phyloP scores from a whole-genome alignment of 2,113 vertebrate species.

The Hemiprocne comata region DNA sequence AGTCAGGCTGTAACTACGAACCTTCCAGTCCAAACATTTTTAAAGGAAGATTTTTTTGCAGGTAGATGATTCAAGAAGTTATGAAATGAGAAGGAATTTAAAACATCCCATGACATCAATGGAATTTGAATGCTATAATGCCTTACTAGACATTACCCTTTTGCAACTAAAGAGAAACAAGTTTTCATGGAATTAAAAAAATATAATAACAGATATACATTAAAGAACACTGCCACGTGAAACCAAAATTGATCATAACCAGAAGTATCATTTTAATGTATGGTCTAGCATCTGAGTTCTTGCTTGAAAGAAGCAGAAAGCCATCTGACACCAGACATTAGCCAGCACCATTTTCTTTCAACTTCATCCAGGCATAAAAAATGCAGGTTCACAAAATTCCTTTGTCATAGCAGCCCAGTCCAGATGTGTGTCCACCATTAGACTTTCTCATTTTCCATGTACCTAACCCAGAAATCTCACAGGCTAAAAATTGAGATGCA shows the following conservation, averaged over 20 bases:
- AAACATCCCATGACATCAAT: not conserved
- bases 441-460: not conserved
- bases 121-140: not conserved
- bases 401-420: not conserved
- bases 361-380: conserved; percentile 16
- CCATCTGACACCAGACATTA: not conserved
- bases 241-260: not conserved
- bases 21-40: not conserved
- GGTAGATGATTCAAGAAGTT: not conserved
- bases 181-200: not conserved
- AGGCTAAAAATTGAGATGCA: not conserved
- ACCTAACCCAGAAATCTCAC: not conserved
- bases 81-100: not conserved
- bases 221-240: not conserved
- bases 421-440: not conserved
- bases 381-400: not conserved
- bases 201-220: not conserved
- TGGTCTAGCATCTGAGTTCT: not conserved
- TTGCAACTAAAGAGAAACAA: not conserved
- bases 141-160: not conserved
- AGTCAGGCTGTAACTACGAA: not conserved
- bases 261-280: conserved; percentile 17
- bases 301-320: not conserved
- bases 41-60: not conserved
- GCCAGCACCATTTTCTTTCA: conserved; percentile 7